Evolutionary conservation across 2,888 invertebrate genomes (phyloP).

Genomic region (Perizoma flavofasciatum): DNA sequence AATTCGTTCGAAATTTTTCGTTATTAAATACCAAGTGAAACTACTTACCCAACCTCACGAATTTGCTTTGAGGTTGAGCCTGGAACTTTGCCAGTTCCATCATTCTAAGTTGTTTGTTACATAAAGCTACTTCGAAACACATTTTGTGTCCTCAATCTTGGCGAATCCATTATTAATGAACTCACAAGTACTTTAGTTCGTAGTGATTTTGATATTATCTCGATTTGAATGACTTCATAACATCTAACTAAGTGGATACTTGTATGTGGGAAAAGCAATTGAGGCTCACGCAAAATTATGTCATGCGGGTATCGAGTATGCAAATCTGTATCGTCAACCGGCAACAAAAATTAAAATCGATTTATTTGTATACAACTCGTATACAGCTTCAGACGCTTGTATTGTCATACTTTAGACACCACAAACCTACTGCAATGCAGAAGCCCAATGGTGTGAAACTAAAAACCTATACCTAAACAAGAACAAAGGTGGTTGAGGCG

Average conservation of each 20-base stretch:
- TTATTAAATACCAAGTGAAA: constrained; percentile 10
- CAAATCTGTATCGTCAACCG: too few relatives aligned
- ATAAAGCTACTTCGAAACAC: constrained; percentile 13
- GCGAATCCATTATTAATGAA: constrained; percentile 16
- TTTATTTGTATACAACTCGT: too few relatives aligned
- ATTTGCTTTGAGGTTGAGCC: constrained; percentile 12
- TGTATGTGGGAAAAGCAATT: not conserved
- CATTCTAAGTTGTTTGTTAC: constrained; percentile 18
- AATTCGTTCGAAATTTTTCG: constrained; percentile 12
- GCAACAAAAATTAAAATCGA: too few relatives aligned
- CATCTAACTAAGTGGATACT: not conserved
- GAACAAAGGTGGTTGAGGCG: too few relatives aligned
- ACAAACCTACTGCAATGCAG: too few relatives aligned
- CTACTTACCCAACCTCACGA: constrained; percentile 8
- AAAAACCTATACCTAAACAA: too few relatives aligned
- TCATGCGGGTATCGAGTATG: too few relatives aligned
- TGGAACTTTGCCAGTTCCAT: constrained; percentile 24
- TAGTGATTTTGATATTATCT: constrained; percentile 16
- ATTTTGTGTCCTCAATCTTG: constrained; percentile 17
- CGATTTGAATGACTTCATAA: constrained; percentile 8
- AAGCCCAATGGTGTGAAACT: too few relatives aligned
- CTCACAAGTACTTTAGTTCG: constrained; percentile 13
- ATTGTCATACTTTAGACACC: too few relatives aligned
- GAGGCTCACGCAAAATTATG: not conserved
- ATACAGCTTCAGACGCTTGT: too few relatives aligned